Evolutionary conservation across 37 sponge, comb jelly and placozoan species (phyloP), one percentile per base, ranked within the genome.

Genomic region (Mnemiopsis leidyi): DNA sequence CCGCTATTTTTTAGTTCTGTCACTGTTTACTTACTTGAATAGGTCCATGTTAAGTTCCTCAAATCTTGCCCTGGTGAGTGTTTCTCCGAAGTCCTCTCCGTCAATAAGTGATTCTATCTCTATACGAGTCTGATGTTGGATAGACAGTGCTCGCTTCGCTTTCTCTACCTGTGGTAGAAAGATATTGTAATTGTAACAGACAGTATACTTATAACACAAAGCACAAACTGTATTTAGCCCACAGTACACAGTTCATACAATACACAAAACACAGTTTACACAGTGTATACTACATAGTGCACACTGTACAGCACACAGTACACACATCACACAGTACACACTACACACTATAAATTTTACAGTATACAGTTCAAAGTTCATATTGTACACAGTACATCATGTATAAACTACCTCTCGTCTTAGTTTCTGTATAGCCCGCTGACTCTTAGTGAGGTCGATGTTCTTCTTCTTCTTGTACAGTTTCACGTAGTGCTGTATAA

Each of bases 21-120:
- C n/a, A n/a, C n/a, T n/a, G n/a, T n/a, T n/a, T n/a, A 71, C 75
- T 23, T 24, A 71, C 75, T 71, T 71, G 75, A 71, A 71, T 5
- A 71, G 75, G 30, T 83, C 97, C 96, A 97, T 96, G 96, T 98
- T 98, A 92, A 98, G 92, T 48, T 98, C 98, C 94, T 98, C 98
- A 92, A 98, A 98, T 39, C 98, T 76, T 69, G 98, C 98, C 82
- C 98, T 68, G 5, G 98, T 97, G 29, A 98, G 95, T 0, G 97
- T 97, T 88, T 98, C 98, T 24, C 97, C 97, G 94, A 98, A 98
- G 90, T 98, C 98, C 33, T 98, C 98, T 39, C 97, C 98, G 38
- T 97, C 98, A 67, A 79, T 97, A 69, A 98, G 94, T 1, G 97
- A 97, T 39, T 98, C 98, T 13, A 98, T 96, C 93, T 98, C 98